Evolutionary conservation across 2,888 invertebrate species (phyloP).

Genomic region (Digitonthophagus gazella): DNA sequence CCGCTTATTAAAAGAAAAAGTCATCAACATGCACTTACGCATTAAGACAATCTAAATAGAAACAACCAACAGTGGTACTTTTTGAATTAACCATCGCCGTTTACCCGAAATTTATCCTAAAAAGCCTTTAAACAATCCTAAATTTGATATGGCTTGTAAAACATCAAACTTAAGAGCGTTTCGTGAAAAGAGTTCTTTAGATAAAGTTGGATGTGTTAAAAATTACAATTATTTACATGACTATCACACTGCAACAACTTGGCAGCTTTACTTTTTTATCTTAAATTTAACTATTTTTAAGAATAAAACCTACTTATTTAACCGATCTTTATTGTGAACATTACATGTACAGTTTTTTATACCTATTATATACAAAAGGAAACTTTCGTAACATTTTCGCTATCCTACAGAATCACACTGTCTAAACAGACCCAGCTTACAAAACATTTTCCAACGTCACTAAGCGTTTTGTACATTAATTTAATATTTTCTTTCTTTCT

Average conservation of each 20-base stretch:
- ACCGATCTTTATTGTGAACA: slow-evolving; percentile 25
- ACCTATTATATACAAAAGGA: slow-evolving; percentile 29
- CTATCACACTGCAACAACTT: neutral
- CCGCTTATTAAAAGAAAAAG: neutral
- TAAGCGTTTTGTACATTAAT: slow-evolving; percentile 1
- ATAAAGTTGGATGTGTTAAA: neutral
- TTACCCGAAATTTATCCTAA: neutral
- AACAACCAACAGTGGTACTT: neutral
- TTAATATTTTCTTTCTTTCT: too few relatives aligned
- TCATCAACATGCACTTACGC: neutral
- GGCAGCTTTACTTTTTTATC: neutral
- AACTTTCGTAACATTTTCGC: slow-evolving; percentile 13
- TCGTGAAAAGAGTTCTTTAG: neutral
- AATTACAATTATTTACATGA: slow-evolving; percentile 14
- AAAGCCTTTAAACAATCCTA: neutral
- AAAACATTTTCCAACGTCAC: slow-evolving; percentile 9
- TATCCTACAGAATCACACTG: slow-evolving; percentile 24
- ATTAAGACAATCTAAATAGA: neutral
- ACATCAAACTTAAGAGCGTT: slow-evolving; percentile 1
- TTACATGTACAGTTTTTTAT: slow-evolving; percentile 28
- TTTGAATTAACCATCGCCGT: neutral
- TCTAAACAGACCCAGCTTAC: slow-evolving; percentile 13
- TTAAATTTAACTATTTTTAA: slow-evolving; percentile 5
- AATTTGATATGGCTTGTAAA: neutral
- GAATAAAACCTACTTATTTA: slow-evolving; percentile 4